Conservation (phyloP, 1,140 invertebrate species). For the Colletes gigas region DNA sequence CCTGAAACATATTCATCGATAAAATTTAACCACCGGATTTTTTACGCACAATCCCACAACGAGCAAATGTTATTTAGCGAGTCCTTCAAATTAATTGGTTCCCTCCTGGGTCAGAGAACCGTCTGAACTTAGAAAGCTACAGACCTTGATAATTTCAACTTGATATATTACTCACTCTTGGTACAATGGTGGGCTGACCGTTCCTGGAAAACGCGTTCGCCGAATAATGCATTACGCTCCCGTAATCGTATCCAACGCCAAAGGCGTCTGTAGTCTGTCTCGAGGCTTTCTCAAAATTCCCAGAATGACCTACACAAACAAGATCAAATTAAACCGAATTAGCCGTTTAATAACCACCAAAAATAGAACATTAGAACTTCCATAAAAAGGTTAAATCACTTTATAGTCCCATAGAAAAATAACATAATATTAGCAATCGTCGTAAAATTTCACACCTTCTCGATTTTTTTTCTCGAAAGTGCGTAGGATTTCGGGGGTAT, state of each 20-base stretch:
- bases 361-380: background rate
- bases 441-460: too few species aligned
- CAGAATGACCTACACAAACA: constrained; percentile 80
- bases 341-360: too few species aligned
- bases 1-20: constrained; percentile 67
- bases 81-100: background rate
- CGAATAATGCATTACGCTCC: constrained; percentile 93
- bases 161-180: constrained; percentile 81
- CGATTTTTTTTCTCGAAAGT: too few species aligned
- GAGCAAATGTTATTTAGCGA: too few species aligned
- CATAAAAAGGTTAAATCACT: background rate
- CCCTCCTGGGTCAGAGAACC: background rate
- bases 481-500: too few species aligned
- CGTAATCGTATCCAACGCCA: constrained; percentile 89
- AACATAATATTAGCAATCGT: too few species aligned
- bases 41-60: background rate
- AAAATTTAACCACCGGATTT: constrained; percentile 41
- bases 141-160: background rate
- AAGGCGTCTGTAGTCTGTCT: constrained; percentile 82
- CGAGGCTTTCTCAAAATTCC: constrained; percentile 87
- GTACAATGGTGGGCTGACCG: constrained; percentile 86
- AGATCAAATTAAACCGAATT: background rate
- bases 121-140: background rate
- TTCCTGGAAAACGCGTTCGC: constrained; percentile 89
- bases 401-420: too few species aligned